Conservation (phyloP, 2,888 invertebrate species). For the Trilocha varians region DNA sequence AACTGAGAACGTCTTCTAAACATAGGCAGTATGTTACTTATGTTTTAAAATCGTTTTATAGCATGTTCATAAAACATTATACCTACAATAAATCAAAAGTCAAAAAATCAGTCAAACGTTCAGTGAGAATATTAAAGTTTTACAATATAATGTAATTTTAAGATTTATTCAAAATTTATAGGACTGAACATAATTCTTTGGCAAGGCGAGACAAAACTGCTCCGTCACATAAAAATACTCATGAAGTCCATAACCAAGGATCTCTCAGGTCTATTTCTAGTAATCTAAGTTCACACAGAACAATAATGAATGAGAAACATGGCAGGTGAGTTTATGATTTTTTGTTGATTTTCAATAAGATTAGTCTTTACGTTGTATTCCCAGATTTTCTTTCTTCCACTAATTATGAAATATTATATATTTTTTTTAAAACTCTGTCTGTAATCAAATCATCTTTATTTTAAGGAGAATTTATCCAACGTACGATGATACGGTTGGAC, state of each 20-base stretch:
- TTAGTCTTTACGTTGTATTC: too few species aligned
- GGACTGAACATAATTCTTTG: constrained; percentile 59
- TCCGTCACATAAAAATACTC: constrained; percentile 46
- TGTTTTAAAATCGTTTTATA: not conserved
- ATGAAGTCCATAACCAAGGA: constrained; percentile 59
- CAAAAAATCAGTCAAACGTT: too few species aligned
- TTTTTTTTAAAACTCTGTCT: too few species aligned
- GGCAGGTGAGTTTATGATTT: constrained; percentile 34
- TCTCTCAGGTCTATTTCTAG: constrained; percentile 75
- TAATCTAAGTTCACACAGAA: constrained; percentile 71
- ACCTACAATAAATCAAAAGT: too few species aligned
- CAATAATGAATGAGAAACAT: constrained; percentile 66
- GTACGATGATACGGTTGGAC: constrained; percentile 48
- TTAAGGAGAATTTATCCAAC: constrained; percentile 60
- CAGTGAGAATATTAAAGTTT: too few species aligned
- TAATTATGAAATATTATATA: too few species aligned
- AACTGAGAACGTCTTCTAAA: constrained; percentile 62
- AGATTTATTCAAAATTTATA: constrained; percentile 13
- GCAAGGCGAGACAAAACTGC: constrained; percentile 56
- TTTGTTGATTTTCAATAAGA: constrained; percentile 1
- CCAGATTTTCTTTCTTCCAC: too few species aligned
- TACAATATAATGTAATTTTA: too few species aligned
- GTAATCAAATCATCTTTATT: constrained; percentile 9
- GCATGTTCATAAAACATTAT: not conserved
- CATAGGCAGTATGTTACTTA: constrained; percentile 45